These are phyloP conservation scores for Zeus faber DNA, from an alignment of 2,113 vertebrate species.

Conservation along the genomic window DNA sequence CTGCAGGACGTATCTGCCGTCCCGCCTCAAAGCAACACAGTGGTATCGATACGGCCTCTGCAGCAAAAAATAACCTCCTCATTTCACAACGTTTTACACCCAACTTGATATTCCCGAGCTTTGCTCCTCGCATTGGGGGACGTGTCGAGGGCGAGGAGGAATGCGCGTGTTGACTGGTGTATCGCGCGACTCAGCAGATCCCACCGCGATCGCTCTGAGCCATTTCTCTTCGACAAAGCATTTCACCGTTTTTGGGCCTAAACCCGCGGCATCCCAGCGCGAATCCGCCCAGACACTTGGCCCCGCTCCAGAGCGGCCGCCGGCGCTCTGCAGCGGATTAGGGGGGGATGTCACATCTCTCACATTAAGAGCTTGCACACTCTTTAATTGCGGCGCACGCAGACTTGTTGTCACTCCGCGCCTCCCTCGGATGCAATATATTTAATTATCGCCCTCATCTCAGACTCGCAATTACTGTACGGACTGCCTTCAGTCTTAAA, in stretches of 20 bases:
- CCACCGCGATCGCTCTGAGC: conserved; percentile 16
- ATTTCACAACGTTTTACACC: conserved; percentile 24
- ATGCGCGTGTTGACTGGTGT: conserved; percentile 32
- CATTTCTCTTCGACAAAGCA: conserved; percentile 28
- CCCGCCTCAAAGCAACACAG: too few relatives aligned
- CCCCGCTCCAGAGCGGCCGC: conserved; percentile 13
- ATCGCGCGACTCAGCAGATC: conserved; percentile 29
- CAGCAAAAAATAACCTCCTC: too few relatives aligned
- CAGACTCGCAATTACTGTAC: conserved; percentile 58
- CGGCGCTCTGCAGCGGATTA: conserved; percentile 35
- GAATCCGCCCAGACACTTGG: background rate
- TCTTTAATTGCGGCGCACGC: conserved; percentile 38
- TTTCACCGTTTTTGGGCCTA: conserved; percentile 24
- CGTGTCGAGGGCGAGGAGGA: conserved; percentile 13
- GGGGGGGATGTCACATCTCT: conserved; percentile 18
- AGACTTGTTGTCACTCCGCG: conserved; percentile 40
- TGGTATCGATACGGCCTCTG: too few relatives aligned
- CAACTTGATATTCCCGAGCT: conserved; percentile 4
- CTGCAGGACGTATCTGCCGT: too few relatives aligned
- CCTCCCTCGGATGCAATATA: conserved; percentile 49
- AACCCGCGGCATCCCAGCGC: conserved; percentile 29
- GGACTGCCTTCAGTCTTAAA: conserved; percentile 29
- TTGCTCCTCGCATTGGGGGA: conserved; percentile 2
- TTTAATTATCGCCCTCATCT: conserved; percentile 45
- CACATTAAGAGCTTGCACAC: conserved; percentile 13